Evolutionary conservation across 2,888 invertebrate species (phyloP).

Genomic region (Uropetala carovei): DNA sequence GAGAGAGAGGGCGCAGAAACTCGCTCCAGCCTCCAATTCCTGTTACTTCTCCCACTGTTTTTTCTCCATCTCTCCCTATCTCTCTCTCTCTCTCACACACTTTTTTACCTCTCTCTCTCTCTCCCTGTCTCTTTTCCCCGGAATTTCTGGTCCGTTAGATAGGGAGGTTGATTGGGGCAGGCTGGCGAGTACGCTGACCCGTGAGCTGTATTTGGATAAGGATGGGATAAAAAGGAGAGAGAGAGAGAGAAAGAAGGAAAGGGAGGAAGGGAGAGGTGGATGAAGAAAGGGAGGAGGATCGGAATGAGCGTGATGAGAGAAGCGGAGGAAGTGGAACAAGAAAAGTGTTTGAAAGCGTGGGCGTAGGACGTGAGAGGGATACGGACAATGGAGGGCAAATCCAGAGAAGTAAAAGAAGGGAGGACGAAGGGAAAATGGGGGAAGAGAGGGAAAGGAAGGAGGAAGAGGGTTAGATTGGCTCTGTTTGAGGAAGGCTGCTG

Average conservation of each 20-base stretch:
- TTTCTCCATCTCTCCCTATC: not conserved
- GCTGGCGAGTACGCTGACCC: constrained; percentile 10
- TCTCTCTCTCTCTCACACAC: not conserved
- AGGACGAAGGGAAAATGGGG: not conserved
- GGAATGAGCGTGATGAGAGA: not conserved
- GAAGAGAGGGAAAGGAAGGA: not conserved
- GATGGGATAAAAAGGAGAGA: not conserved
- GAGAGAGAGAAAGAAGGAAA: not conserved
- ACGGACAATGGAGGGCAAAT: not conserved
- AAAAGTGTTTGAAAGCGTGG: not conserved
- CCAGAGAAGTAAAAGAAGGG: not conserved
- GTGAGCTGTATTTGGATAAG: constrained; percentile 19
- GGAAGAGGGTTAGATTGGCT: too few relatives aligned
- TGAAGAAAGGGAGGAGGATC: not conserved
- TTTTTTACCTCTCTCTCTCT: not conserved
- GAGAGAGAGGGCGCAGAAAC: too few relatives aligned
- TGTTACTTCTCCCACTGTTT: too few relatives aligned
- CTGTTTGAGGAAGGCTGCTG: too few relatives aligned
- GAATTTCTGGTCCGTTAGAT: constrained; percentile 30
- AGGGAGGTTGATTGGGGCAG: not conserved
- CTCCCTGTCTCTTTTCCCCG: not conserved
- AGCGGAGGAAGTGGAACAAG: not conserved
- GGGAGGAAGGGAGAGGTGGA: not conserved
- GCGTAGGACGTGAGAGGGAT: too few relatives aligned
- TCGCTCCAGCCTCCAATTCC: too few relatives aligned